A percentile compares a stretch with the other conserved stretches of the same genome.
phyloP scores from a whole-genome alignment of 2,113 vertebrate genomes.

The Camelus dromedarius region DNA sequence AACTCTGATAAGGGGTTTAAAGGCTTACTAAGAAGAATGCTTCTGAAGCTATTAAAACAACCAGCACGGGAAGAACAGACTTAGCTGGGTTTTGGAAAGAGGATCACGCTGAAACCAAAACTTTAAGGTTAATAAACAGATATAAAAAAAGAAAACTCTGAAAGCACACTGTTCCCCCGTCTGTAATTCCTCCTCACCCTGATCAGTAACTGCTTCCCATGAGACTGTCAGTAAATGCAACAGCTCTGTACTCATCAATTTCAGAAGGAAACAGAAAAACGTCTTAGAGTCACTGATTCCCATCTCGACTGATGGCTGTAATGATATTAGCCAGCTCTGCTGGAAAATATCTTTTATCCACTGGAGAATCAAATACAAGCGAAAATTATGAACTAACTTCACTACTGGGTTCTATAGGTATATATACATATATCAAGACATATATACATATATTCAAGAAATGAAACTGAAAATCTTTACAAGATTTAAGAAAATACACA shows the following conservation, averaged over 20 bases:
- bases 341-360: not conserved
- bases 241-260: not conserved
- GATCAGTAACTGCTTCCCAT: not conserved
- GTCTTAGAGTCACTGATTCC: not conserved
- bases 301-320: not conserved
- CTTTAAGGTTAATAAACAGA: conserved; percentile 50
- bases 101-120: conserved; percentile 41
- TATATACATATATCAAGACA: not conserved
- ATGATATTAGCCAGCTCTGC: not conserved
- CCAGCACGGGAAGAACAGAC: not conserved
- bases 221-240: not conserved
- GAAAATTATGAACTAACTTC: not conserved
- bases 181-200: not conserved
- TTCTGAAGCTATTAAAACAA: conserved; percentile 56
- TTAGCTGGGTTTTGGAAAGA: conserved; percentile 53
- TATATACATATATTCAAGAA: not conserved
- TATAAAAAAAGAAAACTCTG: not conserved
- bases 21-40: conserved; percentile 71
- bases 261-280: not conserved
- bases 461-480: not conserved
- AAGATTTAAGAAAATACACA: not conserved
- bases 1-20: conserved; percentile 71
- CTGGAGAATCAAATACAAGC: not conserved
- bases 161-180: not conserved
- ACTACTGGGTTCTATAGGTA: not conserved